Conservation (phyloP, 1,140 invertebrate species). For the Drosophila nebulosa region DNA sequence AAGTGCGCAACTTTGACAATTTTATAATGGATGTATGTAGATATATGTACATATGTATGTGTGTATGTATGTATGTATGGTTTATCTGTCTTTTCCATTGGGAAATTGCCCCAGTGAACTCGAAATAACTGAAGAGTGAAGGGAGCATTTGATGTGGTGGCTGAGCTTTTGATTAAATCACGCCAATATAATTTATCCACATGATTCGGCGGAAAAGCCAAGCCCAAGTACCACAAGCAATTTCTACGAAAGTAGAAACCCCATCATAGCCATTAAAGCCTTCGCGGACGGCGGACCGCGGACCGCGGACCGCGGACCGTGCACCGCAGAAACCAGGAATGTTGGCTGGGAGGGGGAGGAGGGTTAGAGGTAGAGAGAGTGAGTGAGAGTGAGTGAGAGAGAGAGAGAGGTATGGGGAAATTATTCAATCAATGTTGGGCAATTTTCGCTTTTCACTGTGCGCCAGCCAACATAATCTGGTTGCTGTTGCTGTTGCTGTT, state of each 20-base stretch:
- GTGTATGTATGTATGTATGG: neutral
- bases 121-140: neutral
- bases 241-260: neutral
- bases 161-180: slow-evolving; percentile 7
- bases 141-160: neutral
- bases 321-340: too few relatives aligned
- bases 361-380: too few relatives aligned
- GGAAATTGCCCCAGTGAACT: slow-evolving; percentile 10
- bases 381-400: too few relatives aligned
- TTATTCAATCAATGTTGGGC: slow-evolving; percentile 76
- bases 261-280: neutral
- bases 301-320: too few relatives aligned
- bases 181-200: slow-evolving; percentile 3
- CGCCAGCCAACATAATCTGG: slow-evolving; percentile 57
- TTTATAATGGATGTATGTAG: neutral
- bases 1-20: neutral
- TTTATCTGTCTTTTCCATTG: neutral
- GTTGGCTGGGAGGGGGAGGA: neutral
- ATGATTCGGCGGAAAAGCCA: slow-evolving; percentile 6
- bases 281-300: too few relatives aligned
- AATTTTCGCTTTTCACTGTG: slow-evolving; percentile 55
- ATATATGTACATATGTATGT: neutral
- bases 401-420: slow-evolving; percentile 33
- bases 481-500: slow-evolving; percentile 20
- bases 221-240: neutral